These are phyloP conservation scores for Parnassius orleans DNA, from an alignment of 2,888 invertebrate species.

Conservation along the genomic window DNA sequence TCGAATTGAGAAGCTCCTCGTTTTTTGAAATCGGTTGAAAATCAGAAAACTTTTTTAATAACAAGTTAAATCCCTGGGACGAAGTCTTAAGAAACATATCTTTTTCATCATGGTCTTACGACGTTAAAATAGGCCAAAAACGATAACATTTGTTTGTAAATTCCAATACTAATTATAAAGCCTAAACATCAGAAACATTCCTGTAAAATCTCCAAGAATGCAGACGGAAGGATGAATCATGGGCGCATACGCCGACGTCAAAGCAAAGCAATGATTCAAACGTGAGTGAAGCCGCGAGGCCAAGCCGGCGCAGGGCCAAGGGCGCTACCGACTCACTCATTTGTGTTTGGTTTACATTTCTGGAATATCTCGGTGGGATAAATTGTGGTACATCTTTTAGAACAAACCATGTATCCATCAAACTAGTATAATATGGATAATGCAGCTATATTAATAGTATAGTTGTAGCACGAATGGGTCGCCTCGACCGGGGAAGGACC, in stretches of 20 bases:
- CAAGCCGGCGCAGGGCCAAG: slow-evolving; percentile 47
- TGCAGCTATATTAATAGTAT: too few species aligned
- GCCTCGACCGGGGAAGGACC: too few species aligned
- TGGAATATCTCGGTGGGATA: too few species aligned
- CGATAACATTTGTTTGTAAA: slow-evolving; percentile 11
- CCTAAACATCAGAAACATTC: slow-evolving; percentile 38
- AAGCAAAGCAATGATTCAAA: slow-evolving; percentile 47
- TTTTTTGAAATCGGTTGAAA: too few species aligned
- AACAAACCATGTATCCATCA: too few species aligned
- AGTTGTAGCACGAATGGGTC: too few species aligned
- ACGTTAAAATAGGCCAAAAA: slow-evolving; percentile 6
- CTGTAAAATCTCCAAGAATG: slow-evolving; percentile 38
- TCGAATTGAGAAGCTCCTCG: too few species aligned
- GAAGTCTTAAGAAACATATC: background rate
- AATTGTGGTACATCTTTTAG: too few species aligned
- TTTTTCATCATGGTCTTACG: background rate
- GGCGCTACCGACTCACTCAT: slow-evolving; percentile 29
- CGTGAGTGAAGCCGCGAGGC: slow-evolving; percentile 44
- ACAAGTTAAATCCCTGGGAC: background rate
- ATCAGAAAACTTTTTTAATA: background rate
- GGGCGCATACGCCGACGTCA: slow-evolving; percentile 39
- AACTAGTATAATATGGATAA: too few species aligned
- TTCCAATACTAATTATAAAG: slow-evolving; percentile 30
- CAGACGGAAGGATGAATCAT: slow-evolving; percentile 60
- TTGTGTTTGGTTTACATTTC: background rate